Base-by-base conservation (phyloP, 2,888 invertebrate genomes). In the Ormyrus labotus region DNA sequence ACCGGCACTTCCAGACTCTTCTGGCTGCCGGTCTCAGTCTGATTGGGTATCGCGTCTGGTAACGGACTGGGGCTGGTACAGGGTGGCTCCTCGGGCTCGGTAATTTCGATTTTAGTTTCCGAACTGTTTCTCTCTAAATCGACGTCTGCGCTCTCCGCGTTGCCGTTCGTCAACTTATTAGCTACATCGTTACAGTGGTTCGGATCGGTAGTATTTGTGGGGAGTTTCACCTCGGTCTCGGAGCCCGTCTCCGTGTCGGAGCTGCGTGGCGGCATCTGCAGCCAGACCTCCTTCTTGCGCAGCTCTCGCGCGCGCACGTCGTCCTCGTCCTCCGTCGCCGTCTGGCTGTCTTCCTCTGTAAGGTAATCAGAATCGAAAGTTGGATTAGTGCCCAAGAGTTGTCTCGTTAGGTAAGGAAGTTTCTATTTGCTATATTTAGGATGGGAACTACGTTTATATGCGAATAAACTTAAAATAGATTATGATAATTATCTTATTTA, bases 321-420 rank as follows among this genome's bases (percentile, higher is more conserved):
- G 72, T 93, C 93, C 90, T 95, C 95, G 9, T 94, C 94, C 89
- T 95, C 95, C 0, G 95, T 95, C 58, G 94, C 94, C n/a, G 95
- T 95, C 78, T 94, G 94, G 82, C 93, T 93, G 82, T 93, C 93
- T 83, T 93, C 94, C 88, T 94, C 95, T 92, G 91, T 47, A 74
- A 70, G 10, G 64, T 13, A 88, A 89, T 88, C 74, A 55, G 4
- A 34, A 4, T 4, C 34, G 34, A 34, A 3, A 3, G 34, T 34
- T 34, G 34, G 34, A 34, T 34, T 34, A 34, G 34, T 34, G 34
- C 34, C 34, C 34, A 3, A 3, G 34, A 34, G 34, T 34, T 34
- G 34, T 34, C 34, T 34, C 4, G 34, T 34, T 34, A 34, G 34
- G 34, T 34, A 34, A 34, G 34, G 34, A 4, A 34, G 34, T 34